Conservation (phyloP, 2,888 invertebrate genomes). For the Cheilosia pagana region DNA sequence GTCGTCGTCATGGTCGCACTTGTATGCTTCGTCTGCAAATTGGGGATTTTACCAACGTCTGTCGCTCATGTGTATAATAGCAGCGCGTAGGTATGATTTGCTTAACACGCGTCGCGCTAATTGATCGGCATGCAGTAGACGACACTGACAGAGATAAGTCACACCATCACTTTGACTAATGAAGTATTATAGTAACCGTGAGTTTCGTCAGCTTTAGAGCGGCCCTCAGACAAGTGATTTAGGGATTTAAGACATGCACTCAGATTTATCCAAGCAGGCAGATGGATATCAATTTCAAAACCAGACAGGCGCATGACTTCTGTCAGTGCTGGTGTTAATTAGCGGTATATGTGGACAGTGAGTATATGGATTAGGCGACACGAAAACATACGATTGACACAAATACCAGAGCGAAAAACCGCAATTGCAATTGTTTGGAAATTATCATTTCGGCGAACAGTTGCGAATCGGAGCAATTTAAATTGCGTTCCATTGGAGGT, state of each 20-base stretch:
- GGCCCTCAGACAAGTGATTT: conserved; percentile 11
- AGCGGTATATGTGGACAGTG: conserved; percentile 9
- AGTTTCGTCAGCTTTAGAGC: conserved; percentile 12
- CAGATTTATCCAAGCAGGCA: not conserved
- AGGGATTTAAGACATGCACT: not conserved
- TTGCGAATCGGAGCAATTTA: not conserved
- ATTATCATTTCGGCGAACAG: not conserved
- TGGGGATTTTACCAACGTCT: conserved; percentile 20
- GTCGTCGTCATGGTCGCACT: not conserved
- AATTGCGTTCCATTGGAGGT: not conserved
- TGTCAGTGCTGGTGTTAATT: conserved; percentile 19
- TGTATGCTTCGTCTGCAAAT: conserved; percentile 38
- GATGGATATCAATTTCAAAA: conserved; percentile 1
- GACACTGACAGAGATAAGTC: conserved; percentile 8
- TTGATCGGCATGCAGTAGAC: conserved; percentile 20
- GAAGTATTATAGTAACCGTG: conserved; percentile 29
- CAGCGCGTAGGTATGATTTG: not conserved
- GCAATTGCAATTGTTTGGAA: not conserved
- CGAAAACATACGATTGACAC: not conserved
- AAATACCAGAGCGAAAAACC: not conserved
- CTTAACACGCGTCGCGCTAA: conserved; percentile 25
- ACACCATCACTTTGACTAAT: conserved; percentile 4
- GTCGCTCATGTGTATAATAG: conserved; percentile 5
- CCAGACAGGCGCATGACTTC: not conserved
- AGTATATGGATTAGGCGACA: not conserved